These are phyloP conservation scores for Lasioglossum figueresi DNA, from an alignment of 2,888 invertebrate species.

Conservation along the genomic window DNA sequence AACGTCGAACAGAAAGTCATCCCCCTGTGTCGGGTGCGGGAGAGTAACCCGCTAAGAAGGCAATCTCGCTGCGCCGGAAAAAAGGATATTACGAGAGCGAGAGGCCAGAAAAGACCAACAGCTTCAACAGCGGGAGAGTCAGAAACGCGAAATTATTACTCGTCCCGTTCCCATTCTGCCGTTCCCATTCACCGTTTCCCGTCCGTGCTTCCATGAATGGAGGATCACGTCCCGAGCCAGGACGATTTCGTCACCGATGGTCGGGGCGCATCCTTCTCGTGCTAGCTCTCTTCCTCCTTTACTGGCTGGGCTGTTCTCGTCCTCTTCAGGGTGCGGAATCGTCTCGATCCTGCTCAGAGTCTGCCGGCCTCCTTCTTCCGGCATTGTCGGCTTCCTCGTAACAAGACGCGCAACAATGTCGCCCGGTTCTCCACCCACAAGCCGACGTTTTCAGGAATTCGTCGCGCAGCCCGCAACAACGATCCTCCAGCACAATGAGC, in stretches of 20 bases:
- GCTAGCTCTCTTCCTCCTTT: neutral
- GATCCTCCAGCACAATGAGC: conserved; percentile 34
- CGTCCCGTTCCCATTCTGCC: conserved; percentile 43
- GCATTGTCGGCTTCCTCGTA: conserved; percentile 61
- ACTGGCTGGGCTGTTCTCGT: neutral
- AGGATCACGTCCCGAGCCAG: conserved; percentile 48
- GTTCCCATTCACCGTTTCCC: conserved; percentile 49
- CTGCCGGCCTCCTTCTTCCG: conserved; percentile 41
- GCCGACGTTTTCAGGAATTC: conserved; percentile 53
- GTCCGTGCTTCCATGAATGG: conserved; percentile 60
- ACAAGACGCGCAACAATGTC: conserved; percentile 60
- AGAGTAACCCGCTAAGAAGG: conserved; percentile 24
- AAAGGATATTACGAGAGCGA: conserved; percentile 29
- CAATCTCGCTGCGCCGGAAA: conserved; percentile 32
- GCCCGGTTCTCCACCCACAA: conserved; percentile 23
- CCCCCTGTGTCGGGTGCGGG: neutral
- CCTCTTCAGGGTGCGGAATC: neutral
- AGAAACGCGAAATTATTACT: conserved; percentile 56
- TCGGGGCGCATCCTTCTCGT: conserved; percentile 26
- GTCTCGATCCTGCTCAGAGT: neutral
- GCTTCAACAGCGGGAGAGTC: conserved; percentile 23
- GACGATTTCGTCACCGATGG: conserved; percentile 60
- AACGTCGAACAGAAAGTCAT: neutral
- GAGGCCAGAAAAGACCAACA: conserved; percentile 31
- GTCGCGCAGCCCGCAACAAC: conserved; percentile 41